These are phyloP conservation scores for Clinocottus analis DNA, from an alignment of 2,113 vertebrate genomes.

Conservation along the genomic window DNA sequence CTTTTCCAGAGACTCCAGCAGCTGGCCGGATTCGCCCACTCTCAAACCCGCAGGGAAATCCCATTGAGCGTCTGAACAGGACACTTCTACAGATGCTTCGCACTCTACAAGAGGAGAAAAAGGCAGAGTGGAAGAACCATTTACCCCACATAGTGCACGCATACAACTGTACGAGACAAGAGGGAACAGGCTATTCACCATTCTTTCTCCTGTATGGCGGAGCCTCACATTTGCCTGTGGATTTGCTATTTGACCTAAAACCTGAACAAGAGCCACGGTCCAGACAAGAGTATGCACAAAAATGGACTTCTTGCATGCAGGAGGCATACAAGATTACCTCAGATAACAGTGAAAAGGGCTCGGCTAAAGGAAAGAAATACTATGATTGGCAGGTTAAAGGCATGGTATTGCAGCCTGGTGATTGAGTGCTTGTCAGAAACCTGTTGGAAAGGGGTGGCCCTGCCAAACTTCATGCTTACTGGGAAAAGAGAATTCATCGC, in stretches of 20 bases:
- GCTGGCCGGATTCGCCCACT: too few relatives aligned
- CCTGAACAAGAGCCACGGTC: background rate
- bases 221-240: background rate
- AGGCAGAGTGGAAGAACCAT: too few relatives aligned
- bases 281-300: slow-evolving; percentile 4
- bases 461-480: slow-evolving; percentile 24
- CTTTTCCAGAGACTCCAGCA: too few relatives aligned
- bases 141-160: too few relatives aligned
- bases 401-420: slow-evolving; percentile 18
- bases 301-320: slow-evolving; percentile 13
- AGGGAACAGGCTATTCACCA: too few relatives aligned
- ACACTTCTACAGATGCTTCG: too few relatives aligned
- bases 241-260: too few relatives aligned
- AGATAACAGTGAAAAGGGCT: slow-evolving; percentile 12
- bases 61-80: too few relatives aligned
- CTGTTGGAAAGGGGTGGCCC: slow-evolving; percentile 10
- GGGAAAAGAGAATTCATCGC: background rate
- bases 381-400: slow-evolving; percentile 22
- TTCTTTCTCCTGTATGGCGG: slow-evolving; percentile 25
- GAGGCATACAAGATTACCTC: slow-evolving; percentile 36
- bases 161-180: too few relatives aligned
- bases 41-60: too few relatives aligned
- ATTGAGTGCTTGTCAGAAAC: slow-evolving; percentile 28
- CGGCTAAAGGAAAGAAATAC: slow-evolving; percentile 22
- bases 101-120: too few relatives aligned